Evolutionary conservation across 2,888 invertebrate genomes (phyloP).

Genomic region (Parthenolecanium corni): DNA sequence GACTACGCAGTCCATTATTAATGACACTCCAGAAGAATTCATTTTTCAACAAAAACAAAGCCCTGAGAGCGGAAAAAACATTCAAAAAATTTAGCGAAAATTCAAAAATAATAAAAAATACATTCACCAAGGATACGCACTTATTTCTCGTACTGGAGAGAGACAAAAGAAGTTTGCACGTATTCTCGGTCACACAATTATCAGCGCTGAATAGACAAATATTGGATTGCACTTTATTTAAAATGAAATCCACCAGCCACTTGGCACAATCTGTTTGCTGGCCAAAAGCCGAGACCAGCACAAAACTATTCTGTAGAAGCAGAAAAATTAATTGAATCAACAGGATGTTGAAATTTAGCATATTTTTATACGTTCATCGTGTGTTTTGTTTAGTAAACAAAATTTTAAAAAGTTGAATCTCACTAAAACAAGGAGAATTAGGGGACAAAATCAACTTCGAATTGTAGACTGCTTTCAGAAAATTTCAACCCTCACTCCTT

Average conservation of each 20-base stretch:
- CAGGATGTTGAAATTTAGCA: too few relatives aligned
- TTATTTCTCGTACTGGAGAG: conserved; percentile 45
- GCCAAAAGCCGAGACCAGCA: conserved; percentile 51
- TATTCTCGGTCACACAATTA: conserved; percentile 49
- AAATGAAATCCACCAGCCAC: conserved; percentile 51
- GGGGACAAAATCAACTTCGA: too few relatives aligned
- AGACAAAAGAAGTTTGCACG: conserved; percentile 48
- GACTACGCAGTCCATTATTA: conserved; percentile 13
- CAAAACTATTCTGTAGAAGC: conserved; percentile 47
- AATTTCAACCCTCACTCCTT: too few relatives aligned
- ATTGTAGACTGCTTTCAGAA: too few relatives aligned
- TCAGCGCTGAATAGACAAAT: conserved; percentile 52
- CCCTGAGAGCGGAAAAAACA: not conserved
- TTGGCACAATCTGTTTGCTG: conserved; percentile 52
- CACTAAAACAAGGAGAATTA: too few relatives aligned
- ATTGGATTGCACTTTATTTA: conserved; percentile 53
- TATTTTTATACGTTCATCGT: too few relatives aligned
- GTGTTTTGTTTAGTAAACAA: too few relatives aligned
- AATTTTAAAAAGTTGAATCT: too few relatives aligned
- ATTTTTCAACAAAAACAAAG: conserved; percentile 11
- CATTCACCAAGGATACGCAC: conserved; percentile 37
- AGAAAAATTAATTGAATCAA: too few relatives aligned
- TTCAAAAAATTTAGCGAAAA: not conserved
- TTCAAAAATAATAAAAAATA: conserved; percentile 19
- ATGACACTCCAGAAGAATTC: conserved; percentile 20